Percentiles rank a stretch among this genome's conserved stretches.
phyloP scores from a whole-genome alignment of 2,888 invertebrate genomes.

The Petrophora chlorosata region DNA sequence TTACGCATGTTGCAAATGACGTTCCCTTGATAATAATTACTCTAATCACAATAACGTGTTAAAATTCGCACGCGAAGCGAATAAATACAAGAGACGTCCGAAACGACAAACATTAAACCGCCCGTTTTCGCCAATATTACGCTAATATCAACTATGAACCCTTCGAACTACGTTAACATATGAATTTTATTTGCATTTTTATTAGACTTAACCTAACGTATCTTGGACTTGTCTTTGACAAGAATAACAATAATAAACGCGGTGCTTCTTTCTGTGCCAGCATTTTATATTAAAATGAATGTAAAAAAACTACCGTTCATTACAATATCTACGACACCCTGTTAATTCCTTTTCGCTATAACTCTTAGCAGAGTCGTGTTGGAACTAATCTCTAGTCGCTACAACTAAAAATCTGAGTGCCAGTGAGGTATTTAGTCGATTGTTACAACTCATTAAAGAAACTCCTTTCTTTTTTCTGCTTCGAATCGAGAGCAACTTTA shows the following conservation, averaged over 20 bases:
- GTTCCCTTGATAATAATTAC: not conserved
- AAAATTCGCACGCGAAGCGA: slow-evolving; percentile 52
- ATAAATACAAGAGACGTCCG: slow-evolving; percentile 45
- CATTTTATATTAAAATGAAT: slow-evolving; percentile 14
- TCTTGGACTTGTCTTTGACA: slow-evolving; percentile 46
- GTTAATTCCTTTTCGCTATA: slow-evolving; percentile 49
- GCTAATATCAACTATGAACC: slow-evolving; percentile 30
- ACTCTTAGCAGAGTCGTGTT: slow-evolving; percentile 31
- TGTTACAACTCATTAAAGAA: slow-evolving; percentile 5
- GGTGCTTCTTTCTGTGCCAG: slow-evolving; percentile 51
- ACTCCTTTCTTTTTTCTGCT: not conserved
- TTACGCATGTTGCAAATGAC: slow-evolving; percentile 3
- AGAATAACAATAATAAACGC: slow-evolving; percentile 46
- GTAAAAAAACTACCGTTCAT: slow-evolving; percentile 33
- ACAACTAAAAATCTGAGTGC: slow-evolving; percentile 37
- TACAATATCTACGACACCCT: slow-evolving; percentile 57
- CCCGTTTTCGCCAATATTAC: slow-evolving; percentile 27
- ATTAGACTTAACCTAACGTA: slow-evolving; percentile 38
- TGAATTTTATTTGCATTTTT: slow-evolving; percentile 32
- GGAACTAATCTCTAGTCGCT: slow-evolving; percentile 23
- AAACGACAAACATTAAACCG: slow-evolving; percentile 40
- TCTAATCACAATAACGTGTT: slow-evolving; percentile 1
- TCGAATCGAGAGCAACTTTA: no score
- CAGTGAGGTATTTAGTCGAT: slow-evolving; percentile 18
- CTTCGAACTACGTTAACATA: slow-evolving; percentile 27